A percentile compares a stretch with the other conserved stretches of the same genome.
phyloP scores from a whole-genome alignment of 2,888 invertebrate species.

The Sphecodes monilicornis region DNA sequence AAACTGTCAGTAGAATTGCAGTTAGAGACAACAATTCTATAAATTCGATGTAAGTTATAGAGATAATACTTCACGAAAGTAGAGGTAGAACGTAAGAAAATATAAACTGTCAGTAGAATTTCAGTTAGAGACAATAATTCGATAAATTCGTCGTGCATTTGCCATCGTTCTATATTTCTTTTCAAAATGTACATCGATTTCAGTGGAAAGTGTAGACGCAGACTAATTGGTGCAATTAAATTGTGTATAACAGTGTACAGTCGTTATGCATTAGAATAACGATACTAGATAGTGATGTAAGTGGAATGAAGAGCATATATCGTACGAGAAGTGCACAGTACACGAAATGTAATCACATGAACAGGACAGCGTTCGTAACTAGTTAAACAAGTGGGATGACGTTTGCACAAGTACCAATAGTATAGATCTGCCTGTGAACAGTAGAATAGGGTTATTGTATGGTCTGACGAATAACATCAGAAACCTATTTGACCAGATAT shows the following conservation, averaged over 20 bases:
- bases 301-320: not conserved
- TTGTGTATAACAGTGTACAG: not conserved
- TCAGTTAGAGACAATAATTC: not conserved
- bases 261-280: not conserved
- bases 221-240: not conserved
- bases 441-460: not conserved
- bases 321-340: not conserved
- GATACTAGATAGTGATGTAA: not conserved
- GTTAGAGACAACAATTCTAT: not conserved
- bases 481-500: not conserved
- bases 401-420: not conserved
- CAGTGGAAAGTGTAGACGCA: not conserved
- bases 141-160: not conserved
- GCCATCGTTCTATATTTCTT: not conserved
- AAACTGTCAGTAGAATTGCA: not conserved
- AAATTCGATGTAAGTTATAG: no score
- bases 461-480: not conserved
- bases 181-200: not conserved
- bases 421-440: not conserved
- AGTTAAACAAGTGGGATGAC: not conserved
- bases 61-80: no score
- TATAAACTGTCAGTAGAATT: not conserved
- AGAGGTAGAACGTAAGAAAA: not conserved
- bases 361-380: not conserved
- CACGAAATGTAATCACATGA: not conserved